A percentile compares a stretch with the other conserved stretches of the same genome.
These are phyloP conservation scores for Holacanthus passer DNA, from an alignment of 2,113 vertebrate genomes.

Conservation along the genomic window DNA sequence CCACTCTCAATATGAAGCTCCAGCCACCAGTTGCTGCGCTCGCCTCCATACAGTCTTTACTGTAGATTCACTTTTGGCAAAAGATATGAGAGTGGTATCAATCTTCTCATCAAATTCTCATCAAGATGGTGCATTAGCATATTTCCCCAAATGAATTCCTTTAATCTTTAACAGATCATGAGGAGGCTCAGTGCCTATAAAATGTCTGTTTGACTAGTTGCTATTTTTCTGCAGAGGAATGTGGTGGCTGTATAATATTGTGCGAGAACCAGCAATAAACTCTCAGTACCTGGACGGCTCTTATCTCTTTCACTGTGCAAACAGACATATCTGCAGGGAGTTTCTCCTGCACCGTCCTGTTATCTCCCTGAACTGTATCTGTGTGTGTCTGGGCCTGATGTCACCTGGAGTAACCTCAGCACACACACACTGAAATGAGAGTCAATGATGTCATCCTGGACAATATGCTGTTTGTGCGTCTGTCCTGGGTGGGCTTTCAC, in stretches of 20 bases:
- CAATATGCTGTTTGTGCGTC: conserved; percentile 69
- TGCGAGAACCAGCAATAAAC: conserved; percentile 25
- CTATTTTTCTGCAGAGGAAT: conserved; percentile 29
- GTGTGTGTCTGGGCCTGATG: conserved; percentile 14
- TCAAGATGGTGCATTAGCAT: not conserved
- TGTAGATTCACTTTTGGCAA: not conserved
- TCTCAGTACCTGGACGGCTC: conserved; percentile 5
- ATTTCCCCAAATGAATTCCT: not conserved
- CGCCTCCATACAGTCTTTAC: not conserved
- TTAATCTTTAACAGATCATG: conserved; percentile 27
- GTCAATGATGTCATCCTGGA: conserved; percentile 66
- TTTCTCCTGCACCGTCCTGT: conserved; percentile 17
- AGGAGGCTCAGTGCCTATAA: not conserved
- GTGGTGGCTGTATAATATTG: conserved; percentile 14
- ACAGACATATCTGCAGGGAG: not conserved
- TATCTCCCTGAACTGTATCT: conserved; percentile 40
- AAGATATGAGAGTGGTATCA: not conserved
- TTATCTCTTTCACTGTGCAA: not conserved
- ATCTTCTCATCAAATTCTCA: no score
- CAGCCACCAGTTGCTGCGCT: not conserved
- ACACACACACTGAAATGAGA: conserved; percentile 55
- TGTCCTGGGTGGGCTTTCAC: conserved; percentile 49
- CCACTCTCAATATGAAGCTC: not conserved
- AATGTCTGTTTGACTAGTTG: conserved; percentile 5
- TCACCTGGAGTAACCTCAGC: conserved; percentile 51